phyloP scores from a whole-genome alignment of 1,140 invertebrate genomes.

The Ladona fulva region DNA sequence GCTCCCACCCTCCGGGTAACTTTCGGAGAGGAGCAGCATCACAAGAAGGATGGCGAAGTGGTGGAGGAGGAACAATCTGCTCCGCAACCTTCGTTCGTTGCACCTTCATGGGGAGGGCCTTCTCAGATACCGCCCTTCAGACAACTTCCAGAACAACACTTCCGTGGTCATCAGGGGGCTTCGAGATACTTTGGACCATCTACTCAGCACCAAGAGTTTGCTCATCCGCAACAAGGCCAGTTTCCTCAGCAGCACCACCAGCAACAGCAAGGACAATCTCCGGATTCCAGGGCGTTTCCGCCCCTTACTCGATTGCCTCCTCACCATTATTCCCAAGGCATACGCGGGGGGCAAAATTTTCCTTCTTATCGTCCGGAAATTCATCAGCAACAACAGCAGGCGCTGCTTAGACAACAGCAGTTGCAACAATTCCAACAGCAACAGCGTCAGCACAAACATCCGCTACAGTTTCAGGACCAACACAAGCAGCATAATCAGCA shows the following conservation, averaged over 20 bases:
- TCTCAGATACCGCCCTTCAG: conserved; percentile 19
- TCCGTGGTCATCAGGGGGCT: background rate
- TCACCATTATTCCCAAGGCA: conserved; percentile 30
- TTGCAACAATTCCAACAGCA: conserved; percentile 40
- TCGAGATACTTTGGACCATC: conserved; percentile 7
- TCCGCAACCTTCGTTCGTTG: conserved; percentile 46
- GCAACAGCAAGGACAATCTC: conserved; percentile 24
- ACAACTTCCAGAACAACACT: conserved; percentile 20
- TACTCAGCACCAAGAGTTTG: conserved; percentile 19
- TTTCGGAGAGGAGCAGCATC: conserved; percentile 49
- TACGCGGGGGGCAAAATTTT: conserved; percentile 31
- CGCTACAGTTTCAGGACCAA: conserved; percentile 36
- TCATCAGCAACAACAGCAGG: background rate
- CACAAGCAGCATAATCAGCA: conserved; percentile 33
- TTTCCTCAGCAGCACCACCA: conserved; percentile 1
- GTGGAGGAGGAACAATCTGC: conserved; percentile 45
- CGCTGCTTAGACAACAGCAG: conserved; percentile 26
- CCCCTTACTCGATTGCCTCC: conserved; percentile 23
- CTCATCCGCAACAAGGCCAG: conserved; percentile 19
- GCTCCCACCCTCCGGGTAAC: conserved; percentile 64
- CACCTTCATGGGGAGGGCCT: conserved; percentile 30
- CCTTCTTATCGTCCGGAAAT: conserved; percentile 26
- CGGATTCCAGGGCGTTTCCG: conserved; percentile 22
- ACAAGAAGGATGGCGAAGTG: conserved; percentile 35
- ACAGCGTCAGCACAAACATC: conserved; percentile 35